A percentile compares a stretch with the other conserved stretches of the same genome.
Evolutionary conservation across 2,888 invertebrate species (phyloP).

Genomic region (Girardia tigrina): DNA sequence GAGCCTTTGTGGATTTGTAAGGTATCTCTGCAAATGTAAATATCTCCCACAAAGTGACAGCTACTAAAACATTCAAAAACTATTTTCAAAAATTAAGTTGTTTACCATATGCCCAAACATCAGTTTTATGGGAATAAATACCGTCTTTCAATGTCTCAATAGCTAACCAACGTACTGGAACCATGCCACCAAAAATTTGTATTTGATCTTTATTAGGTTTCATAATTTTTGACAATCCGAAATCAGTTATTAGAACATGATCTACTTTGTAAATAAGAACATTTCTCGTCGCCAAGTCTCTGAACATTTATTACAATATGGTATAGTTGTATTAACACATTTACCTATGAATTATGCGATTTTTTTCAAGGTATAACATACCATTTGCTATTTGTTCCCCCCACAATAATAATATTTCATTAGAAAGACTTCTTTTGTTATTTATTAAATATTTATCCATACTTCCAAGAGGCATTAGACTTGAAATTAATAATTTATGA

Average conservation of each 20-base stretch:
- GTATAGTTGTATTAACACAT: neutral
- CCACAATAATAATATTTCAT: constrained; percentile 53
- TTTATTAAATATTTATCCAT: constrained; percentile 28
- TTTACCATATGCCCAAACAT: constrained; percentile 35
- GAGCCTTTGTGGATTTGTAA: constrained; percentile 20
- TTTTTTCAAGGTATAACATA: constrained; percentile 88
- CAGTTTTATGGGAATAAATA: constrained; percentile 33
- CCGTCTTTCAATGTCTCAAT: constrained; percentile 21
- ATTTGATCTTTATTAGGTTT: constrained; percentile 27
- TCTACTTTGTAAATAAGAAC: constrained; percentile 61
- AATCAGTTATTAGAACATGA: constrained; percentile 35
- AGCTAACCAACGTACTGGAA: constrained; percentile 34
- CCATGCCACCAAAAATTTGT: constrained; percentile 26
- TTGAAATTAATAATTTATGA: constrained; percentile 29
- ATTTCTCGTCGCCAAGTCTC: constrained; percentile 90
- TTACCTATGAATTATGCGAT: constrained; percentile 72
- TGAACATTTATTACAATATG: neutral
- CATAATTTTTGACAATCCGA: constrained; percentile 34
- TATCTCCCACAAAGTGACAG: constrained; percentile 36
- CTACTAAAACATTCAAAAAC: neutral
- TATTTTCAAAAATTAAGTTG: neutral
- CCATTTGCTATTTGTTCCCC: constrained; percentile 89
- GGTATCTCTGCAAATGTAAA: constrained; percentile 35
- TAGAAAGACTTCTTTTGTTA: neutral
- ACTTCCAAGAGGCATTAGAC: constrained; percentile 35